A percentile compares a stretch with the other conserved stretches of the same genome.
These are phyloP conservation scores for Cryptotis parvus DNA, from an alignment of 2,113 vertebrate species.

Conservation along the genomic window DNA sequence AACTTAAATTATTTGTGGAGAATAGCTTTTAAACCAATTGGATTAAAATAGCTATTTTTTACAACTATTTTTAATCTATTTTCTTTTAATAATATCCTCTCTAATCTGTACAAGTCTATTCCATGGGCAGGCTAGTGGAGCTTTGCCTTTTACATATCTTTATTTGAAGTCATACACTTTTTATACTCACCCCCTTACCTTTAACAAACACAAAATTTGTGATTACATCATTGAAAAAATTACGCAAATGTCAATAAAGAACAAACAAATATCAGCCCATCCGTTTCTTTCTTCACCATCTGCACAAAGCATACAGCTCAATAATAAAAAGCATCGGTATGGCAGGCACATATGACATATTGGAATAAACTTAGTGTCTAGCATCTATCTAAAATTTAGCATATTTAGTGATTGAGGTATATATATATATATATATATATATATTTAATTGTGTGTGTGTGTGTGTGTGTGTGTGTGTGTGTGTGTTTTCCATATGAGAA, in stretches of 20 bases:
- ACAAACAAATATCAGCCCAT: background rate
- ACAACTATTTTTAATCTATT: background rate
- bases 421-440: too few relatives aligned
- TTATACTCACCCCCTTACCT: background rate
- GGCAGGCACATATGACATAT: background rate
- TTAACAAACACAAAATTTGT: background rate
- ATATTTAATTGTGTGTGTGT: too few relatives aligned
- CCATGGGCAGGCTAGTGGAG: background rate
- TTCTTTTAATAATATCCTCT: background rate
- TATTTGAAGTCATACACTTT: background rate
- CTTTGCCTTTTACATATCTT: background rate
- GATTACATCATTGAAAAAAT: background rate
- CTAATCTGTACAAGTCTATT: background rate
- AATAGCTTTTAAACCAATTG: background rate
- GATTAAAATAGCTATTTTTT: background rate
- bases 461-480: too few relatives aligned
- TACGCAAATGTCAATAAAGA: conserved; percentile 1
- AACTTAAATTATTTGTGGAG: conserved; percentile 6
- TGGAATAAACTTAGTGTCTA: background rate
- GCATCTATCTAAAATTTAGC: background rate
- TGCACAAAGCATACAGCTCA: background rate
- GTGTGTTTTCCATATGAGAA: too few relatives aligned
- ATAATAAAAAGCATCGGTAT: background rate
- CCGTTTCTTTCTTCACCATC: background rate
- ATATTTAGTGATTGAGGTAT: background rate